Evolutionary conservation across 2,113 vertebrate genomes (phyloP), one percentile per base, ranked within the genome.

Genomic region (Antechinus stuartii): DNA sequence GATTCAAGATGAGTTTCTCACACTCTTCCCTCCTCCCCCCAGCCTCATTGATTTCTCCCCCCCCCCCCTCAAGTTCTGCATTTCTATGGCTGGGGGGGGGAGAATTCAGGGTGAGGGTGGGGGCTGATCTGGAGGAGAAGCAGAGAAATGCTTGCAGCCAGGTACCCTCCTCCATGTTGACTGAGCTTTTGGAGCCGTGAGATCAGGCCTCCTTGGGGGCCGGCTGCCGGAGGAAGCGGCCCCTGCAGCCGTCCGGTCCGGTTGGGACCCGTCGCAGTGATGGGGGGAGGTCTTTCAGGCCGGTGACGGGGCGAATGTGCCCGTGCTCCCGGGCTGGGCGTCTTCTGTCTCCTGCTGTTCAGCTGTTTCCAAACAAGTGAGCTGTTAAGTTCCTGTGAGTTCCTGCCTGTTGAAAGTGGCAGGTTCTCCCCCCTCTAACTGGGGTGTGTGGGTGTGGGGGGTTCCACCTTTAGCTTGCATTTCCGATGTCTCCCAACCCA

Each of bases 151-250:
- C 90, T 96, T 98, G 95, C 76, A 94, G 55, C 95, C 97, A 98
- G 97, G 97, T 97, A 97, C 93, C 92, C 91, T 97, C 97, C 54
- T 97, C 97, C 95, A 93, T 97, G 96, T 97, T 96, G 97, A 97
- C 95, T 97, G 96, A 94, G 27, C 89, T 91, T 97, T 97, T 97
- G 95, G 94, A 97, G 97, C 97, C 95, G 96, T 96, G 97, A 96
- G 94, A 97, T 93, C 95, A 94, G 94, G 94, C 92, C 97, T 96
- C 96, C 96, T 97, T 96, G 93, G 90, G 93, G 94, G 90, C 95
- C 91, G 46, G 94, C 96, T 96, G 94, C 30, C n/a, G 94, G 94
- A 95, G 97, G 97, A 96, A 97, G 92, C 97, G 96, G 96, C 96
- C 96, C 97, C 96, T 97, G 91, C 90, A 95, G 92, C 92, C 95